phyloP scores from a whole-genome alignment of 2,797 vertebrate species.

The Megalops cyprinoides region DNA sequence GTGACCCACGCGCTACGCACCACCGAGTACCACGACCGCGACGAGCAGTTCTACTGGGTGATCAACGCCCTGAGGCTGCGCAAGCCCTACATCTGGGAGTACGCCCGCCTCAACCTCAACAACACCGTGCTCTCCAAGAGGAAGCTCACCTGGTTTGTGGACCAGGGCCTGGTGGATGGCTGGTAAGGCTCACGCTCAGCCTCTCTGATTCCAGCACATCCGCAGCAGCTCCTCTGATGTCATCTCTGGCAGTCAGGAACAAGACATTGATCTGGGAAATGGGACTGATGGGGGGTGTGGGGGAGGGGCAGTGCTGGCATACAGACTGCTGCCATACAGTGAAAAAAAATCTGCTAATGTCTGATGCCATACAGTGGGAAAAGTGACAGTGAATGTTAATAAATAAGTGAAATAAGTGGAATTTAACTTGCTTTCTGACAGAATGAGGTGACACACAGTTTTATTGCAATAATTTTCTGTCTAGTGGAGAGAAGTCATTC shows the following conservation, averaged over 20 bases:
- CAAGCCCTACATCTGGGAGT: conserved; percentile 96
- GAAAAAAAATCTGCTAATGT: too few relatives aligned
- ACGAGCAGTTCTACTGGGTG: conserved; percentile 97
- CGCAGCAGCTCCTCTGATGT: background rate
- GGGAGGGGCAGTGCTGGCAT: too few relatives aligned
- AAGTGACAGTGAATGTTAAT: too few relatives aligned
- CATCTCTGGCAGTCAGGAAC: background rate
- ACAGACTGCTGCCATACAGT: too few relatives aligned
- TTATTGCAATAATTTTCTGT: too few relatives aligned
- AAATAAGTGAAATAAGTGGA: too few relatives aligned
- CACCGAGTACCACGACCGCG: conserved; percentile 96
- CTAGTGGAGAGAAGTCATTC: too few relatives aligned
- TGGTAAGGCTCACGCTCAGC: conserved; percentile 76
- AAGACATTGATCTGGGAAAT: background rate
- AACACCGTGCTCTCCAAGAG: conserved; percentile 97
- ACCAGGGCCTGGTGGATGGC: conserved; percentile 95
- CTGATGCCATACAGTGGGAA: too few relatives aligned
- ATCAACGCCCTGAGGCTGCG: conserved; percentile 87
- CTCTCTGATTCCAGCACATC: background rate
- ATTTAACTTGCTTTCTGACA: background rate
- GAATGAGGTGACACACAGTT: too few relatives aligned
- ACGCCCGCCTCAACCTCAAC: conserved; percentile 94
- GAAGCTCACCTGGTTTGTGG: conserved; percentile 97
- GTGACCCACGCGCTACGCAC: conserved; percentile 96
- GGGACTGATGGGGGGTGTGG: too few relatives aligned